These are phyloP conservation scores for Channa argus DNA, from an alignment of 2,113 vertebrate species.

Conservation along the genomic window DNA sequence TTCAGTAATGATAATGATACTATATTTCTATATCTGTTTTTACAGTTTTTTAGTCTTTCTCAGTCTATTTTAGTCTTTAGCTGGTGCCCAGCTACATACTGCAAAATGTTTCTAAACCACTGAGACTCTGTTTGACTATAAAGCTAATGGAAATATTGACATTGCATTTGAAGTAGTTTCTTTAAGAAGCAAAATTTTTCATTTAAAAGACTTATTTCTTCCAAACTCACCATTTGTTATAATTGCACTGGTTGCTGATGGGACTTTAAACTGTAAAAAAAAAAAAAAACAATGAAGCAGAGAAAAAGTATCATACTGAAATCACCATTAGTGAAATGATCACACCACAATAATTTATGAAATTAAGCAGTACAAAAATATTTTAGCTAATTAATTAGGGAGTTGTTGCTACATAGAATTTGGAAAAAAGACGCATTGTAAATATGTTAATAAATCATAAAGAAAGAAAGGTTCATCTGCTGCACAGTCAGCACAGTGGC, in stretches of 20 bases:
- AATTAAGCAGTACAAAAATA: neutral
- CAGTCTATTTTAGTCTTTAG: too few relatives aligned
- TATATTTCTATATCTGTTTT: neutral
- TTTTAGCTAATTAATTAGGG: slow-evolving; percentile 22
- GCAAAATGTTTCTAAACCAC: neutral
- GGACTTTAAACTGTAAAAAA: slow-evolving; percentile 82
- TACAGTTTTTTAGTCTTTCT: neutral
- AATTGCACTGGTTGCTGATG: slow-evolving; percentile 83
- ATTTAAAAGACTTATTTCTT: neutral
- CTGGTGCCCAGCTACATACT: too few relatives aligned
- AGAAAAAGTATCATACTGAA: slow-evolving; percentile 9
- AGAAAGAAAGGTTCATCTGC: neutral
- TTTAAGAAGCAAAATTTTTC: neutral
- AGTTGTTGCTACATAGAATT: neutral
- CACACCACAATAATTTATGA: too few relatives aligned
- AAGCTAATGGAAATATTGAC: neutral
- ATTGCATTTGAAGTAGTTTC: neutral
- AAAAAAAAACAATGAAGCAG: slow-evolving; percentile 40
- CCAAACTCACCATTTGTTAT: slow-evolving; percentile 85
- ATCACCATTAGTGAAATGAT: neutral
- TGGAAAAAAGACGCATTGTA: slow-evolving; percentile 2
- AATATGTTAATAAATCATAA: slow-evolving; percentile 29
- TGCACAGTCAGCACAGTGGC: slow-evolving; percentile 15
- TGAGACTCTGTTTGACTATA: neutral
- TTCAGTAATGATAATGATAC: neutral